Evolutionary conservation across 2,888 invertebrate species (phyloP).

Genomic region (Epinotia brunnichana): DNA sequence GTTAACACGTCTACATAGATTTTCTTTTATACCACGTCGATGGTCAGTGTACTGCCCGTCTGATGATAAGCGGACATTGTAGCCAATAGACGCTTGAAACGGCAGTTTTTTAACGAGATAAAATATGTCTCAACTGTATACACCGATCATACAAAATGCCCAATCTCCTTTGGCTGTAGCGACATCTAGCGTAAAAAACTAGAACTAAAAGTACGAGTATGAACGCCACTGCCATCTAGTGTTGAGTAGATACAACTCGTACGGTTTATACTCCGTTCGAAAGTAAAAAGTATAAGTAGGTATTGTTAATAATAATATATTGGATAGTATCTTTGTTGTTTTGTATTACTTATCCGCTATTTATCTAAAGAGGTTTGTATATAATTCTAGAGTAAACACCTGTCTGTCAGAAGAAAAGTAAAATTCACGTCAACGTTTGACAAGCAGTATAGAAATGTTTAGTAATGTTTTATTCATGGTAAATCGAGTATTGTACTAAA

Average conservation of each 20-base stretch:
- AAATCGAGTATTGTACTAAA: conserved; percentile 8
- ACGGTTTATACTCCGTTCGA: background rate
- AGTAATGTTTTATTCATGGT: conserved; percentile 9
- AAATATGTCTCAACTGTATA: too few relatives aligned
- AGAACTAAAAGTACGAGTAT: background rate
- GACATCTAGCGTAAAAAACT: conserved; percentile 8
- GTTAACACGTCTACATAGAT: too few relatives aligned
- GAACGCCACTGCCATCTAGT: conserved; percentile 51
- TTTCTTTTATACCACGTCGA: too few relatives aligned
- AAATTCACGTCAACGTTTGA: conserved; percentile 52
- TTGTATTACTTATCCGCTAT: background rate
- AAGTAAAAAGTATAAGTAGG: too few relatives aligned
- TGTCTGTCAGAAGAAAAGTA: conserved; percentile 45
- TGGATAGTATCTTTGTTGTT: background rate
- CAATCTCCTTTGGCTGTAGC: too few relatives aligned
- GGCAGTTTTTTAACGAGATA: too few relatives aligned
- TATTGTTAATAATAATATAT: too few relatives aligned
- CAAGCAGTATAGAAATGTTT: conserved; percentile 45
- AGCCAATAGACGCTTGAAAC: too few relatives aligned
- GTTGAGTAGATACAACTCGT: conserved; percentile 48
- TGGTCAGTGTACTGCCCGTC: too few relatives aligned
- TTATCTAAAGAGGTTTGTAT: background rate
- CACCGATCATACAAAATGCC: too few relatives aligned
- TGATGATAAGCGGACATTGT: too few relatives aligned
- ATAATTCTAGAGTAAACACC: background rate